These are phyloP conservation scores for Teinopalpus imperialis DNA, from an alignment of 2,888 invertebrate species.

Conservation along the genomic window DNA sequence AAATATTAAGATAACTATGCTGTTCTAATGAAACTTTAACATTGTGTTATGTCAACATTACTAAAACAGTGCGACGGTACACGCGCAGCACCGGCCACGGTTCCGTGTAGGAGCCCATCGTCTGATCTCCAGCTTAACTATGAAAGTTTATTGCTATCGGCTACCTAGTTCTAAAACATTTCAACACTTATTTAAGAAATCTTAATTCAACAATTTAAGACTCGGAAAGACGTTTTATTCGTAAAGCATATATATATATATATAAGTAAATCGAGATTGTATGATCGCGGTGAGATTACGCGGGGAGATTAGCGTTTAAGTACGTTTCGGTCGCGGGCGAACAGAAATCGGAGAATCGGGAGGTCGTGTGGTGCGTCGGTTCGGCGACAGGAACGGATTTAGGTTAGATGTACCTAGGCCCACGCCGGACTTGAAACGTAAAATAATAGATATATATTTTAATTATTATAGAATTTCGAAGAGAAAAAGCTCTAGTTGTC, in stretches of 20 bases:
- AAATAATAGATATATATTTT: no score
- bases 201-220: constrained; percentile 52
- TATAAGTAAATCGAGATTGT: constrained; percentile 38
- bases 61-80: no score
- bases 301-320: constrained; percentile 45
- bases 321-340: constrained; percentile 47
- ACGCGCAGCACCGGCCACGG: constrained; percentile 51
- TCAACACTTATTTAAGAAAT: constrained; percentile 65
- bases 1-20: constrained; percentile 41
- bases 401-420: no score
- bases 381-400: constrained; percentile 28
- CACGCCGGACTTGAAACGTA: no score
- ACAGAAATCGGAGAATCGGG: constrained; percentile 3
- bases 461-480: no score
- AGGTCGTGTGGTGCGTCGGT: constrained; percentile 14
- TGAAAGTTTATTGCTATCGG: constrained; percentile 58
- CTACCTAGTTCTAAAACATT: constrained; percentile 60
- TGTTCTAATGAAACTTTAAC: constrained; percentile 28
- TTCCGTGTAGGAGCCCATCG: constrained; percentile 54
- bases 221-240: constrained; percentile 39
- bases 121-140: constrained; percentile 45
- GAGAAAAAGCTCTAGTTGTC: no score
- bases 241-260: constrained; percentile 36
- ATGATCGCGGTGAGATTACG: constrained; percentile 41
- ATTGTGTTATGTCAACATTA: constrained; percentile 9